phyloP scores from a whole-genome alignment of 2,113 vertebrate species.

The Hippocampus abdominalis region DNA sequence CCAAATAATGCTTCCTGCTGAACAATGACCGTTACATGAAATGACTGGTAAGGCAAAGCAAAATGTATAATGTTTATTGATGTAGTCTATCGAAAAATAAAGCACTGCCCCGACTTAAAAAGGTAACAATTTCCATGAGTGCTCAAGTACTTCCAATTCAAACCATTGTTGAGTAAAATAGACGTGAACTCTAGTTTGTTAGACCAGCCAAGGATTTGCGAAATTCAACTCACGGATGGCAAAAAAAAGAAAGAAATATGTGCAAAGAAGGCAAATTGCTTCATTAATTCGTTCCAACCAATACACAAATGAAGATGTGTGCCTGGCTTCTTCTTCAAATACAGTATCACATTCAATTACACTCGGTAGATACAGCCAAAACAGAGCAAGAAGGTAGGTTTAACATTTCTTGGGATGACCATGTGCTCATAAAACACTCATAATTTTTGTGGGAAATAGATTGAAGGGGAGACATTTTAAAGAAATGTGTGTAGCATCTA shows the following conservation, averaged over 20 bases:
- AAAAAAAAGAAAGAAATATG: too few species aligned
- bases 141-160: neutral
- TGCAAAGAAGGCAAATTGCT: neutral
- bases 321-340: too few species aligned
- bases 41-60: slow-evolving; percentile 18
- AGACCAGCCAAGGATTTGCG: neutral
- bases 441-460: slow-evolving; percentile 8
- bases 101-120: neutral
- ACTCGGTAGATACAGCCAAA: accelerated
- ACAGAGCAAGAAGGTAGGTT: neutral
- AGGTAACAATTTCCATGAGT: neutral
- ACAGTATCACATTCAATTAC: neutral
- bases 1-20: slow-evolving; percentile 29
- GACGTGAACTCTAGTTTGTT: neutral
- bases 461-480: slow-evolving; percentile 14
- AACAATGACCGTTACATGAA: slow-evolving; percentile 21
- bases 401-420: slow-evolving; percentile 5
- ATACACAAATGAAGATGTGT: neutral
- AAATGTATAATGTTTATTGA: neutral
- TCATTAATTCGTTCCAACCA: neutral
- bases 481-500: neutral
- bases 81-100: neutral
- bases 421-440: neutral
- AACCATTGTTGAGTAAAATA: neutral
- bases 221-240: too few species aligned